Conservation (phyloP, 1,140 invertebrate species). For the Liolophura sinensis region DNA sequence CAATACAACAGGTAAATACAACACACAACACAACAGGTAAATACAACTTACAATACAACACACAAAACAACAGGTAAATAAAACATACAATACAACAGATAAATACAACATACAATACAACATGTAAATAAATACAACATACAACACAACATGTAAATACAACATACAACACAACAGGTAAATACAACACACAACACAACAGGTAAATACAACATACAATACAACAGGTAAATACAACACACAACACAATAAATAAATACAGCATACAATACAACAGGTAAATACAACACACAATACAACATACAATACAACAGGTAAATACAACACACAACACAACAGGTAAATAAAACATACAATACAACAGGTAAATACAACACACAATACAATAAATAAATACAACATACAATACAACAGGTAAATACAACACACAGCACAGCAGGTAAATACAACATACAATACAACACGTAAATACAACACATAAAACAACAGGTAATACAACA, state of each 20-base stretch:
- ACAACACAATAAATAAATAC: not conserved
- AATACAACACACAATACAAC: not conserved
- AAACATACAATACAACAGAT: conserved; percentile 4
- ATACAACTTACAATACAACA: too few relatives aligned
- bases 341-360: too few relatives aligned
- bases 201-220: conserved; percentile 6
- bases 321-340: conserved; percentile 8
- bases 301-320: too few relatives aligned
- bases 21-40: not conserved
- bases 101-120: conserved; percentile 5
- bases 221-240: conserved; percentile 5
- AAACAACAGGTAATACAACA: conserved; percentile 9
- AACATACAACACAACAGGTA: not conserved
- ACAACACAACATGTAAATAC: not conserved
- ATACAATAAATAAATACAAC: not conserved
- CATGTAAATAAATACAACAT: conserved; percentile 9
- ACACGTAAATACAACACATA: conserved; percentile 3
- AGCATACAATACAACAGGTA: not conserved
- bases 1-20: conserved; percentile 12
- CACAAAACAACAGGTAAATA: not conserved
- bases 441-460: not conserved
- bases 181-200: not conserved
- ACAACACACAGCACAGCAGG: too few relatives aligned
- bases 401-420: too few relatives aligned
- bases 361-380: conserved; percentile 3